Conservation (phyloP, 2,113 vertebrate genomes). For the Triplophysa siluroides region DNA sequence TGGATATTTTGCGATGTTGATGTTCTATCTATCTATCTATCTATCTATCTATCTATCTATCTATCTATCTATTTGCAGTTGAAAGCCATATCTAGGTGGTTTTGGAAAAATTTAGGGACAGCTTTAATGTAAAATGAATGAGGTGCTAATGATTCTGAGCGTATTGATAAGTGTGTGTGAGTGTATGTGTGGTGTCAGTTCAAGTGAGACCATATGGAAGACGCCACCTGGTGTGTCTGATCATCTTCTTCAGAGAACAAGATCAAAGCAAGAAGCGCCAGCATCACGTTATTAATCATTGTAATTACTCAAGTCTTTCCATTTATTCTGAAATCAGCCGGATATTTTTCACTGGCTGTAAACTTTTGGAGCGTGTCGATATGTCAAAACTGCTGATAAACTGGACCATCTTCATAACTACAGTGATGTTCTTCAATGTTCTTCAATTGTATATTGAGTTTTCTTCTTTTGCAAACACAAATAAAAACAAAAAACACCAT, state of each 20-base stretch:
- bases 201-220: constrained; percentile 36
- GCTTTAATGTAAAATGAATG: neutral
- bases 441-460: too few species aligned
- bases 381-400: neutral
- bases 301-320: constrained; percentile 38
- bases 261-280: constrained; percentile 39
- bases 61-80: neutral
- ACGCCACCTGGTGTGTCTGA: constrained; percentile 44
- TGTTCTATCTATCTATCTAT: neutral
- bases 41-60: neutral
- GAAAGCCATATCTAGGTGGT: too few species aligned
- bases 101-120: neutral
- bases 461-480: too few species aligned
- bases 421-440: too few species aligned
- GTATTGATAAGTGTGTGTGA: constrained; percentile 1
- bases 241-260: constrained; percentile 35
- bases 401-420: neutral
- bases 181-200: constrained; percentile 22
- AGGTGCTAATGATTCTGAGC: constrained; percentile 32
- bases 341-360: constrained; percentile 2
- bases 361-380: constrained; percentile 2
- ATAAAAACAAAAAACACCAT: too few species aligned
- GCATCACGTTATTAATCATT: constrained; percentile 11
- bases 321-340: constrained; percentile 1
- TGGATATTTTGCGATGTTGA: constrained; percentile 7